Percentiles rank a stretch among this genome's conserved stretches.
These are phyloP conservation scores for Nothura maculosa DNA, from an alignment of 2,797 vertebrate genomes.

Conservation along the genomic window DNA sequence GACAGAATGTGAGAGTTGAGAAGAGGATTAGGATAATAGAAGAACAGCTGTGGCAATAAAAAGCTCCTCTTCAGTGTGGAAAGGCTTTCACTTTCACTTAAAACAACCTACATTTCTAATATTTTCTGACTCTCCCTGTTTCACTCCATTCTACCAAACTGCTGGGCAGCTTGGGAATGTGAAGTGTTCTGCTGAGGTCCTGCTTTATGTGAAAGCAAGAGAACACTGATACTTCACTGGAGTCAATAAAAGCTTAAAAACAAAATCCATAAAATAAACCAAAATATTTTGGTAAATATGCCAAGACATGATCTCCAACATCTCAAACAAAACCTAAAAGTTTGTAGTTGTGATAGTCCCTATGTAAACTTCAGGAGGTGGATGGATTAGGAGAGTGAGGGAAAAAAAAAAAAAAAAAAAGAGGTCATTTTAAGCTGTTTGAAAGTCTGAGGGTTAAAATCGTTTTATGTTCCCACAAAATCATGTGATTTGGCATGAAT, in stretches of 20 bases:
- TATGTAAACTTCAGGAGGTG: neutral
- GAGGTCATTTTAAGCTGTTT: neutral
- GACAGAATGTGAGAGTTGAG: neutral
- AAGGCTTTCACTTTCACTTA: constrained; percentile 2
- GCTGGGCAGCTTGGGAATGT: neutral
- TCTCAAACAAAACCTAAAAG: neutral
- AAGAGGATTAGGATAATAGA: neutral
- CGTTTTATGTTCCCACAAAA: neutral
- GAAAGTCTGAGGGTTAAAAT: neutral
- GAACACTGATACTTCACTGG: neutral
- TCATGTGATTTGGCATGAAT: neutral
- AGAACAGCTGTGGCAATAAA: neutral
- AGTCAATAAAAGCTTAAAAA: neutral
- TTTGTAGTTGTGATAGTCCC: neutral
- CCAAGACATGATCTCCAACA: neutral
- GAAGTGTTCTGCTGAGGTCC: neutral
- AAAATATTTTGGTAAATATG: neutral
- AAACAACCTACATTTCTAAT: neutral
- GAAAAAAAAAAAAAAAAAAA: neutral
- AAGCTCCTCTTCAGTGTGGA: neutral
- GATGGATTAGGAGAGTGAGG: neutral
- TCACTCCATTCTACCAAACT: neutral
- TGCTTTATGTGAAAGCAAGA: neutral
- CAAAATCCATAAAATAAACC: neutral
- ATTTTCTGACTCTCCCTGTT: neutral